Evolutionary conservation across 2,113 vertebrate species (phyloP).

Genomic region (Lycaon pictus): DNA sequence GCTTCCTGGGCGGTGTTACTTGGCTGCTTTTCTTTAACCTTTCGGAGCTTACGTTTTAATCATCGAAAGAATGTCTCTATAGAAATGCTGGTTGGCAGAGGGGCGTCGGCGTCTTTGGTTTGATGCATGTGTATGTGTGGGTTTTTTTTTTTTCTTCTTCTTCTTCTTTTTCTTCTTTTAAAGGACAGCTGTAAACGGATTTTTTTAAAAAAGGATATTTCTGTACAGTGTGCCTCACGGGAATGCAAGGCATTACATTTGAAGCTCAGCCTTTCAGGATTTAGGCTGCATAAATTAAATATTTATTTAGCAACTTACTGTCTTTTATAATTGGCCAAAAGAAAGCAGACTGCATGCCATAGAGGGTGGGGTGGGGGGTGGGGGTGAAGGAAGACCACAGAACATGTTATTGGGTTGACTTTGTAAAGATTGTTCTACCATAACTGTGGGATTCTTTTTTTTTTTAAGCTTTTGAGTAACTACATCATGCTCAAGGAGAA

Average conservation of each 20-base stretch:
- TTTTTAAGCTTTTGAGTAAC: conserved; percentile 66
- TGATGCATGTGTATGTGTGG: conserved; percentile 63
- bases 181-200: conserved; percentile 72
- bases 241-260: conserved; percentile 70
- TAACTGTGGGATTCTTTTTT: conserved; percentile 50
- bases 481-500: conserved; percentile 69
- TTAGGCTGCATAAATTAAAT: conserved; percentile 76
- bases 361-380: not conserved
- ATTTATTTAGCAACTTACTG: conserved; percentile 77
- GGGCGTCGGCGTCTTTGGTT: conserved; percentile 75
- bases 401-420: conserved; percentile 68
- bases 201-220: conserved; percentile 73
- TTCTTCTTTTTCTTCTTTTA: conserved; percentile 37
- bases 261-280: conserved; percentile 78
- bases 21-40: conserved; percentile 74
- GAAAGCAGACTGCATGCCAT: conserved; percentile 61
- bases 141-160: not conserved
- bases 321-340: conserved; percentile 72
- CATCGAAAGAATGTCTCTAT: conserved; percentile 74
- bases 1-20: conserved; percentile 72
- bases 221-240: conserved; percentile 71
- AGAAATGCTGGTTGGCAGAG: conserved; percentile 71
- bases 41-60: conserved; percentile 77
- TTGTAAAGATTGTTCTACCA: conserved; percentile 72
- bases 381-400: not conserved